Evolutionary conservation across 1,140 invertebrate species (phyloP).

Genomic region (Penaeus chinensis): DNA sequence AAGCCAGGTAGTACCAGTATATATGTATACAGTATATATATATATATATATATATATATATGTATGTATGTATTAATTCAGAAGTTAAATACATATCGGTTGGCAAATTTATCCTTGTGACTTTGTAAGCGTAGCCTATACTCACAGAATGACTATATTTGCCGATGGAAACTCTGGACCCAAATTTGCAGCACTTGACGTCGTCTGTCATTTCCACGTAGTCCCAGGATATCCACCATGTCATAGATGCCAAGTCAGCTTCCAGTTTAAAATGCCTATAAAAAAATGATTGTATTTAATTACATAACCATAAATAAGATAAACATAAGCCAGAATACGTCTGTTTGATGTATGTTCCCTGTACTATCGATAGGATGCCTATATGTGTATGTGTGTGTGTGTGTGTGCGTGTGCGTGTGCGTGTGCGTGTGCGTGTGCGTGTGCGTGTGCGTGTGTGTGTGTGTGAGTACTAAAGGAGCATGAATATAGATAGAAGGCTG

Average conservation of each 20-base stretch:
- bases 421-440: too few species aligned
- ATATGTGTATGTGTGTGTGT: neutral
- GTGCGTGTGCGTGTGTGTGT: too few species aligned
- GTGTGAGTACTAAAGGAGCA: too few species aligned
- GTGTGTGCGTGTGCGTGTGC: too few species aligned
- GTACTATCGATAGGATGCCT: neutral
- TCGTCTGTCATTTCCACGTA: constrained; percentile 10
- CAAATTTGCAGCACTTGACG: neutral
- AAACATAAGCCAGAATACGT: neutral
- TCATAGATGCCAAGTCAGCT: constrained; percentile 3
- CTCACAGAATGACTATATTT: neutral
- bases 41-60: neutral
- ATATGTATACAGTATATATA: neutral
- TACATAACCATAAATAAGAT: neutral
- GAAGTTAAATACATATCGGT: neutral
- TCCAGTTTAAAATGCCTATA: constrained; percentile 1
- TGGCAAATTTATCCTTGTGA: too few species aligned
- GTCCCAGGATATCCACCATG: constrained; percentile 7
- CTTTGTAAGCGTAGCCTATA: neutral
- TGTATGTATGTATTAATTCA: neutral
- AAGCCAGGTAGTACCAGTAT: neutral
- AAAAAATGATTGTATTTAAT: neutral
- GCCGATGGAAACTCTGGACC: neutral
- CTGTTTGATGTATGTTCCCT: too few species aligned
- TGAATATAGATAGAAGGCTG: too few species aligned